A percentile compares a stretch with the other conserved stretches of the same genome.
These are phyloP conservation scores for Danaus melanippus DNA, from an alignment of 1,140 invertebrate species.

Conservation along the genomic window DNA sequence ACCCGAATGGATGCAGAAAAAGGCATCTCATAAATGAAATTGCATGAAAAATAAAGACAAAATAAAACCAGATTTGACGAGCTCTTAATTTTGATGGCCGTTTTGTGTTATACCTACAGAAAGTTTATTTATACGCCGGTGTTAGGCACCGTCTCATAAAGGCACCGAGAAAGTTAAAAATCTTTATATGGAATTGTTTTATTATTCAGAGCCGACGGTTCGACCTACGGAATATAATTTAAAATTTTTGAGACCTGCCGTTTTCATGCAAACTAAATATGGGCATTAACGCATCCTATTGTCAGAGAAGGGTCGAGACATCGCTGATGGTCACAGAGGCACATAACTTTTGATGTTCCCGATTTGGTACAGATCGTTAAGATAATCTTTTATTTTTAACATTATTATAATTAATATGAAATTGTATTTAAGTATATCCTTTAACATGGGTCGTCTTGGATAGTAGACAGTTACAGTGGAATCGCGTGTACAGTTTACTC, in stretches of 20 bases:
- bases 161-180: conserved; percentile 23
- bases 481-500: too few species aligned
- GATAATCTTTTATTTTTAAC: too few species aligned
- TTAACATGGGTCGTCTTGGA: too few species aligned
- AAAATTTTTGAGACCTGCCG: conserved; percentile 21
- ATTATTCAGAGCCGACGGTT: conserved; percentile 22
- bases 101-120: conserved; percentile 22
- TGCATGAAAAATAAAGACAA: conserved; percentile 20
- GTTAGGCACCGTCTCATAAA: conserved; percentile 22
- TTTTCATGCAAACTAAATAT: conserved; percentile 37
- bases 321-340: too few species aligned
- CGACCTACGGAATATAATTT: conserved; percentile 31
- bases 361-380: too few species aligned
- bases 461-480: too few species aligned
- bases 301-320: conserved; percentile 10
- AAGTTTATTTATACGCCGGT: conserved; percentile 20
- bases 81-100: conserved; percentile 25
- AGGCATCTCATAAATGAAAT: conserved; percentile 21
- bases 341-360: too few species aligned
- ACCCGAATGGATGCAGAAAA: conserved; percentile 11
- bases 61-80: conserved; percentile 22
- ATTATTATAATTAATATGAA: too few species aligned
- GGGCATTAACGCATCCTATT: conserved; percentile 42
- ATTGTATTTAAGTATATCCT: too few species aligned
- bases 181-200: conserved; percentile 24